Evolutionary conservation across 2,888 invertebrate species (phyloP).

Genomic region (Trissolcus brochymenae): DNA sequence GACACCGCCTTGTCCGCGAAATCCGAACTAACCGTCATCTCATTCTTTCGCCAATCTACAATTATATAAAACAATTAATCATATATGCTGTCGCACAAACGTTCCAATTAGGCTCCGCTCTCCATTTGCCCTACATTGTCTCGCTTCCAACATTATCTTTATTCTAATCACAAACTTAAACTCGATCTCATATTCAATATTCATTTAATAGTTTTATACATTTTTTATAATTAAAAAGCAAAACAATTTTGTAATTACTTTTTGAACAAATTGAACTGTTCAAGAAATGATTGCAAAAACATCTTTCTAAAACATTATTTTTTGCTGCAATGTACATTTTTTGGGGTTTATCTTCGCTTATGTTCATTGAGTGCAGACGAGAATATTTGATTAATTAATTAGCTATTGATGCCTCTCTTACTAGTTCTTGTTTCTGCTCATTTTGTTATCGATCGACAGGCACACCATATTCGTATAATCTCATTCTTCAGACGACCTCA

Average conservation of each 20-base stretch:
- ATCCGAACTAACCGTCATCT: constrained; percentile 74
- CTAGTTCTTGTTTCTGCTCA: constrained; percentile 39
- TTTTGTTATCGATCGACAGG: constrained; percentile 41
- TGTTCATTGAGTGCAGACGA: no score
- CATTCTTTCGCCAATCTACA: constrained; percentile 41
- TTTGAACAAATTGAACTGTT: no score
- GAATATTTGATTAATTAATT: constrained; percentile 36
- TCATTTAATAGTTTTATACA: not conserved
- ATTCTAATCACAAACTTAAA: not conserved
- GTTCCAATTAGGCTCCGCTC: no score
- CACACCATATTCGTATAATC: not conserved
- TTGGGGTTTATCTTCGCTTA: no score
- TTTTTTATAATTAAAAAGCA: no score
- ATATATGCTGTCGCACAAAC: not conserved
- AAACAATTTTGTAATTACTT: no score
- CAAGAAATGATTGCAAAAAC: no score
- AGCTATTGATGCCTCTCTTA: constrained; percentile 49
- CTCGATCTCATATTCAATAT: not conserved
- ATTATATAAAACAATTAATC: not conserved
- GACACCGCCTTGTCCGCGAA: constrained; percentile 85
- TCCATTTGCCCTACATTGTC: no score
- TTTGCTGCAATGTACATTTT: no score
- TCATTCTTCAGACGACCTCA: no score
- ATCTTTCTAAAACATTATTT: no score
- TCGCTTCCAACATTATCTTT: not conserved